Conservation (phyloP, 2,888 invertebrate species). For the Perdita meconis region DNA sequence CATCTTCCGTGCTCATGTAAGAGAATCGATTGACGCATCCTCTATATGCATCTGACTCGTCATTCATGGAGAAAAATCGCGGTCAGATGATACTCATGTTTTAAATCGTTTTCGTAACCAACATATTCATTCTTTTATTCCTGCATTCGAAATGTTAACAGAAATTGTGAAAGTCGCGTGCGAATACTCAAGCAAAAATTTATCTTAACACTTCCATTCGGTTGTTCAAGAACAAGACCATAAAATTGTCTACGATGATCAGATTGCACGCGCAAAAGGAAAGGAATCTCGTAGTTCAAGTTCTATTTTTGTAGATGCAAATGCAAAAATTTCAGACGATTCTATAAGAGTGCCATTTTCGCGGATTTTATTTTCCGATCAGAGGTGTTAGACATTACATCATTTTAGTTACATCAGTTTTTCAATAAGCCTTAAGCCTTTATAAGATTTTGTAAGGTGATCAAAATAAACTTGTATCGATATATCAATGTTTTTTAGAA, state of each 20-base stretch:
- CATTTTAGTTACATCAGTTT: no score
- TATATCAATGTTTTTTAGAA: no score
- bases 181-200: no score
- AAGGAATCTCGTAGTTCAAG: constrained; percentile 10
- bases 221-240: not conserved
- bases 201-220: no score
- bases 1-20: not conserved
- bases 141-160: no score
- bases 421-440: no score
- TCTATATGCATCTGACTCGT: not conserved
- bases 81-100: not conserved
- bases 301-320: not conserved
- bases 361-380: not conserved
- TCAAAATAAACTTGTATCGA: no score
- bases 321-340: not conserved
- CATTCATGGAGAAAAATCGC: not conserved
- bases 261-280: not conserved
- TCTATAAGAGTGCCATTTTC: not conserved
- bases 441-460: no score
- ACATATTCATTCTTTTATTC: not conserved
- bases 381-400: not conserved
- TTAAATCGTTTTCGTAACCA: not conserved
- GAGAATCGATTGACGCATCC: not conserved
- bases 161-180: not conserved
- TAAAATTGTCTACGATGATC: not conserved